Evolutionary conservation across 2,797 vertebrate genomes (phyloP), one percentile per base, ranked within the genome.

Genomic region (Kryptolebias ocellatus): DNA sequence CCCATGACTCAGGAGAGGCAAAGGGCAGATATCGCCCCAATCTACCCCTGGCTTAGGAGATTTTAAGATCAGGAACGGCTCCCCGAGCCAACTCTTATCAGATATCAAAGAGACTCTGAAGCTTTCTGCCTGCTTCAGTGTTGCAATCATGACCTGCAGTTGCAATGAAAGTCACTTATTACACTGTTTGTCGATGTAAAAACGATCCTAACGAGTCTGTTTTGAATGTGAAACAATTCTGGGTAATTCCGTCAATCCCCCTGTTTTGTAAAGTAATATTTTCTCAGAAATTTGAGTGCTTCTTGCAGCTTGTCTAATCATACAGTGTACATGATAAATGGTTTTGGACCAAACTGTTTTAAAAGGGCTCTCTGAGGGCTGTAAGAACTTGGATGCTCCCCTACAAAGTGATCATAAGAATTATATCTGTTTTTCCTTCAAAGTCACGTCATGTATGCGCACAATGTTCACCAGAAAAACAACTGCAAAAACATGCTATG

Each of bases 61-160:
- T 83, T 90, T 92, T 87, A 88, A 89, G 82, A 89, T 90, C 79
- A 63, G 83, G 89, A 93, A 90, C 86, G 80, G 88, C 88, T 86
- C 78, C 71, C 71, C 81, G 82, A 81, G 67, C 27, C 63, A 65
- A 74, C 72, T 83, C 83, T 91, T 87, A 92, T 93, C 91, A 89
- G 84, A 92, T 92, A 85, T 90, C 89, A 85, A 54, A 80, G 78
- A 88, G 82, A 74, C 87, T 81, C 79, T 79, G 79, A 78, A 86
- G 74, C 78, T 64, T 51, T 18, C 53, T 4, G 70, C 69, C 70
- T 45, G 51, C 78, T 61, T 70, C 42, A 1, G 47, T 73, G 74
- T 76, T 76, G 81, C 81, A 67, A 76, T 83, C 72, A 27, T 87
- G 85, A 89, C 85, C 84, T 65, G 65, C 52, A 60, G 12, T 42